Percentiles rank a stretch among this genome's conserved stretches.
Evolutionary conservation across 2,888 invertebrate species (phyloP).

Genomic region (Holacanthella duospinosa): DNA sequence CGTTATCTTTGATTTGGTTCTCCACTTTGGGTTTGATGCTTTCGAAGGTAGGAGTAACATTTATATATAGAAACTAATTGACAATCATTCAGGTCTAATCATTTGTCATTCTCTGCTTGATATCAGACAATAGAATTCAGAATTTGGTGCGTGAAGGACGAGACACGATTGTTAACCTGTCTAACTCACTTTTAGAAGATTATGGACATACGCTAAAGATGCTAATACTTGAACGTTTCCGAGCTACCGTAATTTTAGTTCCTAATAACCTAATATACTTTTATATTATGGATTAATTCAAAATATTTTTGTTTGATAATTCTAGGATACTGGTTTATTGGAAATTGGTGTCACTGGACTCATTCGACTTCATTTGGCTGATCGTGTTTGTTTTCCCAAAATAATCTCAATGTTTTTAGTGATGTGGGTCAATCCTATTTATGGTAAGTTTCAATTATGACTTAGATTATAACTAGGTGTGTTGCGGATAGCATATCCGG

Average conservation of each 20-base stretch:
- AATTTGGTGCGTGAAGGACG: background rate
- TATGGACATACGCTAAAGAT: background rate
- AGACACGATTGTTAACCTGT: background rate
- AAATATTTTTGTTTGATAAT: too few species aligned
- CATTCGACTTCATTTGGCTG: background rate
- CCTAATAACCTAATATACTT: background rate
- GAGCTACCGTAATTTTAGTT: background rate
- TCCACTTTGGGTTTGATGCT: background rate
- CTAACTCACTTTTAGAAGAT: background rate
- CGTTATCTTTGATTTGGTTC: background rate
- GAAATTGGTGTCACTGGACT: background rate
- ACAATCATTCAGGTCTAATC: background rate
- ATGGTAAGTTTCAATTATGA: background rate
- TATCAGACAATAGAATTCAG: background rate
- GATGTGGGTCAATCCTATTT: background rate
- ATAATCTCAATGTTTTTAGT: background rate
- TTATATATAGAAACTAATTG: background rate
- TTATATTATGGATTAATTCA: too few species aligned
- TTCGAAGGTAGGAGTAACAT: background rate
- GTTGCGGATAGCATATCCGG: too few species aligned
- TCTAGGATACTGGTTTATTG: background rate
- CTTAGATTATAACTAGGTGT: too few species aligned
- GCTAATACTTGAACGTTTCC: background rate
- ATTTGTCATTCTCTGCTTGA: background rate
- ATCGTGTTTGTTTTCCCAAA: background rate